Conservation (phyloP, 2,113 vertebrate genomes). For the Corynorhinus townsendii region DNA sequence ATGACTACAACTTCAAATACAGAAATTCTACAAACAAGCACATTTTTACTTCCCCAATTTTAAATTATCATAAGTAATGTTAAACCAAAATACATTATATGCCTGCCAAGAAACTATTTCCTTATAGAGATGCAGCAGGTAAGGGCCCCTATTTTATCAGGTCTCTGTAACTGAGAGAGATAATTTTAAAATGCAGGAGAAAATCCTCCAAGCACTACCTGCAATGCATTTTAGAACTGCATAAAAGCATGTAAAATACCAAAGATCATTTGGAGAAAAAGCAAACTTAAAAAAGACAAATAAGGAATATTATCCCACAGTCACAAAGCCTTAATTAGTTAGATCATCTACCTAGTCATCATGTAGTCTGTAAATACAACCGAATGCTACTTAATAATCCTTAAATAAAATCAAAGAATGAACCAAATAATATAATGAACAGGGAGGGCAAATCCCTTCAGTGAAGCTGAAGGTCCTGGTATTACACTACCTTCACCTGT, state of each 20-base stretch:
- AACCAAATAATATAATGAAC: slow-evolving; percentile 7
- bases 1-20: slow-evolving; percentile 15
- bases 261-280: background rate
- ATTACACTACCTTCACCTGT: background rate
- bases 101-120: background rate
- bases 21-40: slow-evolving; percentile 44
- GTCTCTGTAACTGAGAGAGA: background rate
- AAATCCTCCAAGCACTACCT: background rate
- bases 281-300: background rate
- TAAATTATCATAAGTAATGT: slow-evolving; percentile 24
- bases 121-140: background rate
- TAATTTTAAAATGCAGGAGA: background rate
- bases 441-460: background rate
- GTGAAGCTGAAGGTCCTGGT: background rate
- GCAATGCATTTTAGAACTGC: background rate
- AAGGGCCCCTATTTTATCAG: background rate
- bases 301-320: background rate
- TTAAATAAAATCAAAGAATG: slow-evolving; percentile 25
- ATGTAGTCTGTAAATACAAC: background rate
- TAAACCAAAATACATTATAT: slow-evolving; percentile 27
- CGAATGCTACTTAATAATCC: slow-evolving; percentile 4
- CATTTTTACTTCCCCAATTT: slow-evolving; percentile 44
- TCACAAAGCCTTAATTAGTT: slow-evolving; percentile 12
- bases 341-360: slow-evolving; percentile 5
- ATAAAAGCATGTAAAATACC: background rate